phyloP scores from a whole-genome alignment of 2,113 vertebrate species.

The Aptenodytes forsteri region DNA sequence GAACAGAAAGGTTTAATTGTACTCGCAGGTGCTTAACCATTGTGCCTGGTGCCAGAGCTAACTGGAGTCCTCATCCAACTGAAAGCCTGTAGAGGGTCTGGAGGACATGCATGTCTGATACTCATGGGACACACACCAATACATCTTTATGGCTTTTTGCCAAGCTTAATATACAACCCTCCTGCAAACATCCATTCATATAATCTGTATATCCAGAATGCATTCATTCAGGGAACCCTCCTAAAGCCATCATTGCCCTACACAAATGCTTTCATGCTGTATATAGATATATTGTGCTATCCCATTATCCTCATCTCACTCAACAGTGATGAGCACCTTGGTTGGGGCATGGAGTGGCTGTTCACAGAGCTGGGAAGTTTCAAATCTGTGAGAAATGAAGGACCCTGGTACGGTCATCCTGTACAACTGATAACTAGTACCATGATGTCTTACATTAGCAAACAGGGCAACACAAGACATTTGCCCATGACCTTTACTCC shows the following conservation, averaged over 20 bases:
- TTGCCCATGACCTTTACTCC: not conserved
- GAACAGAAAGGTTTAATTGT: not conserved
- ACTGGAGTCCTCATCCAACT: not conserved
- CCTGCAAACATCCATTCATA: not conserved
- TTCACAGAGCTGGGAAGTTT: not conserved
- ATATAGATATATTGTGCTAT: not conserved
- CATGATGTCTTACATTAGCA: not conserved
- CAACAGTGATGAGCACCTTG: not conserved
- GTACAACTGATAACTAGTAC: not conserved
- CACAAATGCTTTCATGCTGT: not conserved
- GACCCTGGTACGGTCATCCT: not conserved
- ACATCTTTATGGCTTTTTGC: not conserved
- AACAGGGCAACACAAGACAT: not conserved
- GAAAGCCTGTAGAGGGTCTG: not conserved
- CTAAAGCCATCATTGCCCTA: not conserved
- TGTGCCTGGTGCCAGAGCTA: not conserved
- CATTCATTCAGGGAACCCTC: not conserved
- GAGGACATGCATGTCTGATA: not conserved
- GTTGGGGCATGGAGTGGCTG: not conserved
- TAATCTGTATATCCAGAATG: not conserved
- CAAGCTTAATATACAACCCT: not conserved
- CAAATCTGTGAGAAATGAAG: not conserved
- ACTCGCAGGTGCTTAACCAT: not conserved
- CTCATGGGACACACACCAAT: not conserved
- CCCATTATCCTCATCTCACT: not conserved